Conservation (phyloP, 2,113 vertebrate species). For the Pelecanus crispus region DNA sequence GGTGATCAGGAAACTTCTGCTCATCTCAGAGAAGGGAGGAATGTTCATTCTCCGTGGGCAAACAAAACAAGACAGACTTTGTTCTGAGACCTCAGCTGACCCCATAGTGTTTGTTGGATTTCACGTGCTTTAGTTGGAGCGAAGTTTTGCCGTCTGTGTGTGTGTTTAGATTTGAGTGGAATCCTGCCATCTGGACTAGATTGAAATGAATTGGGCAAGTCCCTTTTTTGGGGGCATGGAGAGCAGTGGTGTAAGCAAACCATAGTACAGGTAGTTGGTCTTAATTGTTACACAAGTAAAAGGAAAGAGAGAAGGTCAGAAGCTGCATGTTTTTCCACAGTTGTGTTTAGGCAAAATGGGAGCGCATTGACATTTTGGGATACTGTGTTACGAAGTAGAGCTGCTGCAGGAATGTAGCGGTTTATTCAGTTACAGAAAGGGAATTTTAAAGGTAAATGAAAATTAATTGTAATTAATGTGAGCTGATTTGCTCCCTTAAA, state of each 20-base stretch:
- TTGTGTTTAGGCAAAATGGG: background rate
- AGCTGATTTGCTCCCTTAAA: background rate
- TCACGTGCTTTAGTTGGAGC: background rate
- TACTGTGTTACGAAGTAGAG: background rate
- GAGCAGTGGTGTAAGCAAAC: background rate
- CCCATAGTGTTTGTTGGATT: background rate
- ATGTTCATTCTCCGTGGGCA: background rate
- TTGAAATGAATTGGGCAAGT: background rate
- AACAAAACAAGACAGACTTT: slow-evolving; percentile 40
- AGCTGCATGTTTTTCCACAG: background rate
- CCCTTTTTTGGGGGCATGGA: background rate
- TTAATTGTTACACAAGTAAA: background rate
- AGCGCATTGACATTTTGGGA: background rate
- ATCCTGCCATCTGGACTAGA: background rate
- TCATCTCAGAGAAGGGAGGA: background rate
- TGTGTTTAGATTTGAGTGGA: background rate
- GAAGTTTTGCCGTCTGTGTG: background rate
- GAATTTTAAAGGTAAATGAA: background rate
- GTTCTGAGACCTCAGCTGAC: slow-evolving; percentile 34
- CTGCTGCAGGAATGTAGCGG: background rate
- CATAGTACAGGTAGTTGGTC: background rate
- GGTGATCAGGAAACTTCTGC: background rate
- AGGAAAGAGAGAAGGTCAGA: background rate
- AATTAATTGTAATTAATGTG: background rate
- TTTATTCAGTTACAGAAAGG: background rate